A percentile compares a stretch with the other conserved stretches of the same genome.
phyloP scores from a whole-genome alignment of 2,888 invertebrate species.

The Bombyx huttoni region DNA sequence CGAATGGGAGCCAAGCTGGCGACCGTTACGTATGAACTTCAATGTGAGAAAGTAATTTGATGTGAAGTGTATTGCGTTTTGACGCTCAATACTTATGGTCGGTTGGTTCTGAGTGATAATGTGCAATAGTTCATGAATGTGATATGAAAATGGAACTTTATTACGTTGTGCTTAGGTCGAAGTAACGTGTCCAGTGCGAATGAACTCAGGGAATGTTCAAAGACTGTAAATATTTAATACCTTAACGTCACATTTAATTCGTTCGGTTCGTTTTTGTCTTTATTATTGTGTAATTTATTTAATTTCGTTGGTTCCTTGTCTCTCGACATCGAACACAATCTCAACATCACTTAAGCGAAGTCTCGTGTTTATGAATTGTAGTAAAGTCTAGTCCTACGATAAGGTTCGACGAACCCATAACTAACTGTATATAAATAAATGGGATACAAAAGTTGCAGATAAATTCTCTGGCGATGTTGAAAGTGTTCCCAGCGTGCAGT shows the following conservation, averaged over 20 bases:
- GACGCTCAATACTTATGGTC: background rate
- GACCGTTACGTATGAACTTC: conserved; percentile 39
- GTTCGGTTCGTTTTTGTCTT: conserved; percentile 17
- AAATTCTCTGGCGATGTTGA: conserved; percentile 39
- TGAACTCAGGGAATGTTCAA: conserved; percentile 6
- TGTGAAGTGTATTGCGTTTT: background rate
- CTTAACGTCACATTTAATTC: conserved; percentile 14
- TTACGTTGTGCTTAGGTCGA: background rate
- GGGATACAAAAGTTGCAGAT: conserved; percentile 46
- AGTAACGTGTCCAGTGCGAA: background rate
- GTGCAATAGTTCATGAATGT: conserved; percentile 1
- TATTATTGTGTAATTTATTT: conserved; percentile 3
- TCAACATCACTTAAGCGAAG: conserved; percentile 29
- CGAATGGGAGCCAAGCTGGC: conserved; percentile 58
- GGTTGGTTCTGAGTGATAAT: background rate
- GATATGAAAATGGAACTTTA: conserved; percentile 1
- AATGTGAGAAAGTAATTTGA: conserved; percentile 8
- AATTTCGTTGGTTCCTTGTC: conserved; percentile 31
- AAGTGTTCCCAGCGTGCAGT: conserved; percentile 14
- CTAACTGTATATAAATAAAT: conserved; percentile 57
- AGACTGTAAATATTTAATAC: conserved; percentile 33
- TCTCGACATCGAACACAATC: conserved; percentile 26
- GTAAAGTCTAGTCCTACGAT: conserved; percentile 71
- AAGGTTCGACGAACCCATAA: conserved; percentile 55
- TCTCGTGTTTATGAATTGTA: conserved; percentile 53